Base-by-base conservation (phyloP, 1,140 invertebrate species). In the Lasioglossum albipes region DNA sequence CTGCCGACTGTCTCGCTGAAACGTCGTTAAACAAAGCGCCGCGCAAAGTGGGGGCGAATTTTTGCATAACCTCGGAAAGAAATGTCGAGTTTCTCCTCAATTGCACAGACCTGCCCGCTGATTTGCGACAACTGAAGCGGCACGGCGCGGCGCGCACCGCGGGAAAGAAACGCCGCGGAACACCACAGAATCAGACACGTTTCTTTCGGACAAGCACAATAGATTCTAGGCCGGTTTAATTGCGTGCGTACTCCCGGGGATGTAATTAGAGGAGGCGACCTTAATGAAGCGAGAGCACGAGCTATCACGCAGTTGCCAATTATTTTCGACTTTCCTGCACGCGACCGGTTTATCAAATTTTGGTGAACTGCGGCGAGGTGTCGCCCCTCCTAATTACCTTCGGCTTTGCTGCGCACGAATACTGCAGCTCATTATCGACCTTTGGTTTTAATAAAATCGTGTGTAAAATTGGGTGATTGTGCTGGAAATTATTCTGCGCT, bases 1-100 rank as follows among this genome's bases (percentile, higher is more conserved):
- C 67, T 59, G 27, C 22, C 41, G 61, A 65, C 61, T 64, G 70
- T 68, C 57, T 41, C 54, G 27, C 54, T 42, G 69, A 61, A 67
- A 49, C 72, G 62, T 79, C 89, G 85, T 88, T 88, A 88, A 90
- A 89, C 89, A 90, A 89, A 67, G 72, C 70, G 82, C 81, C 81
- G 74, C 13, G 79, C 68, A 81, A 10, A 88, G 89, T 77, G 89
- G 85, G 88, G 88, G 91, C 90, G 84, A 82, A 87, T 90, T 92
- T 93, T 93, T 93, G 90, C 92, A 93, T 93, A 93, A 93, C 90
- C 88, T 87, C 89, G 89, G 91, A 93, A 93, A 93, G 90, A 91
- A 90, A 88, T 86, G 81, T 74, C 76, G 84, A 93, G 91, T 93
- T 93, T 93, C 93, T 90, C 93, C 88, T 91, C 83, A 90, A 91